Percentiles rank a stretch among this genome's conserved stretches.
Evolutionary conservation across 1,140 invertebrate species (phyloP).

Genomic region (Brachionus asplanchnoidis): DNA sequence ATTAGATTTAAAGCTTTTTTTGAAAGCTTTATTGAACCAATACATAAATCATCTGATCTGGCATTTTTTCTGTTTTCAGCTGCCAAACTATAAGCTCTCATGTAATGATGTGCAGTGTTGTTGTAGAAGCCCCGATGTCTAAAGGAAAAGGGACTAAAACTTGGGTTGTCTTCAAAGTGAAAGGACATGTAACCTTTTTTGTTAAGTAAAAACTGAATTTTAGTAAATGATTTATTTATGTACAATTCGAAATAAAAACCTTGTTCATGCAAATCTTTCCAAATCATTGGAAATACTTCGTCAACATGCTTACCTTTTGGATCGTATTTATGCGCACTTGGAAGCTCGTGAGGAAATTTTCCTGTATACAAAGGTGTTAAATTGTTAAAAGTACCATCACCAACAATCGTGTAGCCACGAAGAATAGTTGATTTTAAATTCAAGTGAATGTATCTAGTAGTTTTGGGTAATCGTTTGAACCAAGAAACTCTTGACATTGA

Average conservation of each 20-base stretch:
- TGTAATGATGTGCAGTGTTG: neutral
- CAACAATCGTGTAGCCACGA: neutral
- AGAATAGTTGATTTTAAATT: neutral
- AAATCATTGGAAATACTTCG: neutral
- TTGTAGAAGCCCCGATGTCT: neutral
- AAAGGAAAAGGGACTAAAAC: neutral
- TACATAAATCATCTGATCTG: constrained; percentile 60
- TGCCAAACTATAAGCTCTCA: neutral
- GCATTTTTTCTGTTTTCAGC: neutral
- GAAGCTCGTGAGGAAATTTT: neutral
- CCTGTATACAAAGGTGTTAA: neutral
- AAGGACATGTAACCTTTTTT: neutral
- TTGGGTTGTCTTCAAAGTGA: neutral
- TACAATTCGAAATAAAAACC: no score
- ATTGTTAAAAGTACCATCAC: neutral
- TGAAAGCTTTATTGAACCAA: constrained; percentile 72
- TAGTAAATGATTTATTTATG: neutral
- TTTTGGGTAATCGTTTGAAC: neutral
- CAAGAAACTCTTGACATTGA: neutral
- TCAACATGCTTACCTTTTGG: neutral
- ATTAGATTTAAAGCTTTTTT: constrained; percentile 66
- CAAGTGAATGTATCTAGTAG: neutral
- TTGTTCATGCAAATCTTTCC: neutral
- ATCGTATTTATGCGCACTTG: neutral
- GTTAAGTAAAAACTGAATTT: neutral